Evolutionary conservation across 2,888 invertebrate species (phyloP), one percentile per base, ranked within the genome.

Genomic region (Parascotia fuliginaria): DNA sequence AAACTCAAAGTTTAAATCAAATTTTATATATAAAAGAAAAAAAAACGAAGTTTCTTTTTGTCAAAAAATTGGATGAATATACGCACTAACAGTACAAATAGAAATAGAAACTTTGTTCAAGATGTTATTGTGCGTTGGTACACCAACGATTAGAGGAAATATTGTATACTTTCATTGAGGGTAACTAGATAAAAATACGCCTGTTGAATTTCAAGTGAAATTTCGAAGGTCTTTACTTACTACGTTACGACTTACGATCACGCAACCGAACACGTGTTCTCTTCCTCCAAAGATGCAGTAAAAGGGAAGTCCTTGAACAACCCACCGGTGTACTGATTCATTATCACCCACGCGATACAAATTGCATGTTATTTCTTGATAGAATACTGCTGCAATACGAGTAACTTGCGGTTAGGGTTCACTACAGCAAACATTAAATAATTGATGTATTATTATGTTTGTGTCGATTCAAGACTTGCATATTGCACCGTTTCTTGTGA

Each of bases 251-350:
- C n/a, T n/a, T 42, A 19, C 11, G 33, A 57, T 63, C 48, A 48
- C 42, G 51, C 34, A 60, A 58, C 34, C 33, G 19, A 37, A 42
- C 54, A 71, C 69, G 73, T 75, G 74, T 45, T 72, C 69, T 77
- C 79, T 82, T 83, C 79, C 73, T 75, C 63, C 44, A 64, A 66
- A 69, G 64, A 55, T 77, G 79, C 76, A 86, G 85, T 89, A 89
- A 83, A 85, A 90, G 88, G 88, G 75, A 83, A 85, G 84, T 86
- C 91, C 91, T 90, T 91, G 90, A 77, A 47, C 81, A 55, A 66
- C 87, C 88, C 83, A 87, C 87, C 64, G 61, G 56, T 62, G 58
- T 63, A 65, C 75, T 84, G 87, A 87, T 79, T 90, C 89, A 89
- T 78, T 77, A 77, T 75, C 83, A 67, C 90, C 89, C 85, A 90